Conservation (phyloP, 1,140 invertebrate species). For the Polyergus mexicanus region DNA sequence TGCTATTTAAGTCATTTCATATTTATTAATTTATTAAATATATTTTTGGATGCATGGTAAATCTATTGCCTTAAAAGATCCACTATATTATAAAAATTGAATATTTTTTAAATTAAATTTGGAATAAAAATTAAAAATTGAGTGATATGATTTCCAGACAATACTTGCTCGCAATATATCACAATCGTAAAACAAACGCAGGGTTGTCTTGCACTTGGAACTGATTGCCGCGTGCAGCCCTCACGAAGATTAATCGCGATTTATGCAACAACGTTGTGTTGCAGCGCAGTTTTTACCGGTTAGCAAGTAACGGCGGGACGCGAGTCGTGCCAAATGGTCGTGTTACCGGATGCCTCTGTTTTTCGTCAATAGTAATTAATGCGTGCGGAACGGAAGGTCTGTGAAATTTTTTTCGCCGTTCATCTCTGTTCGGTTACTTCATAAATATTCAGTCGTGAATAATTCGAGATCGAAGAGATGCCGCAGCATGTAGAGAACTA, state of each 20-base stretch:
- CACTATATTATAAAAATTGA: background rate
- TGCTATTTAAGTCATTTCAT: background rate
- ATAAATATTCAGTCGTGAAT: slow-evolving; percentile 57
- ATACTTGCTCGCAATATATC: background rate
- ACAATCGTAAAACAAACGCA: slow-evolving; percentile 13
- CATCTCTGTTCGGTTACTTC: slow-evolving; percentile 40
- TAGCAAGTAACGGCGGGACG: slow-evolving; percentile 14
- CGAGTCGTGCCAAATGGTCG: slow-evolving; percentile 71
- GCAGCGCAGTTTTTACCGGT: slow-evolving; percentile 55
- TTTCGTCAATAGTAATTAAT: slow-evolving; percentile 70
- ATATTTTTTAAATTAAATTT: background rate
- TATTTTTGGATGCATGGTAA: background rate
- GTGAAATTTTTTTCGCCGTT: slow-evolving; percentile 31
- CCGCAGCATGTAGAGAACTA: background rate
- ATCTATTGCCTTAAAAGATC: background rate
- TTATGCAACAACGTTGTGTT: slow-evolving; percentile 58
- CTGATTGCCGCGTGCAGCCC: slow-evolving; percentile 21
- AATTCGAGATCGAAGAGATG: slow-evolving; percentile 20
- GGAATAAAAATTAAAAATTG: background rate
- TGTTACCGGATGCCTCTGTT: slow-evolving; percentile 62
- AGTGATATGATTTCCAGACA: background rate
- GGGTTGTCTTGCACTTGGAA: slow-evolving; percentile 21
- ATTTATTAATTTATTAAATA: slow-evolving; percentile 6
- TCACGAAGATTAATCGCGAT: slow-evolving; percentile 60
- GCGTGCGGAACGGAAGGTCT: slow-evolving; percentile 29